Percentiles rank a stretch among this genome's conserved stretches.
phyloP scores from a whole-genome alignment of 2,113 vertebrate genomes.

The Chloropsis hardwickii region DNA sequence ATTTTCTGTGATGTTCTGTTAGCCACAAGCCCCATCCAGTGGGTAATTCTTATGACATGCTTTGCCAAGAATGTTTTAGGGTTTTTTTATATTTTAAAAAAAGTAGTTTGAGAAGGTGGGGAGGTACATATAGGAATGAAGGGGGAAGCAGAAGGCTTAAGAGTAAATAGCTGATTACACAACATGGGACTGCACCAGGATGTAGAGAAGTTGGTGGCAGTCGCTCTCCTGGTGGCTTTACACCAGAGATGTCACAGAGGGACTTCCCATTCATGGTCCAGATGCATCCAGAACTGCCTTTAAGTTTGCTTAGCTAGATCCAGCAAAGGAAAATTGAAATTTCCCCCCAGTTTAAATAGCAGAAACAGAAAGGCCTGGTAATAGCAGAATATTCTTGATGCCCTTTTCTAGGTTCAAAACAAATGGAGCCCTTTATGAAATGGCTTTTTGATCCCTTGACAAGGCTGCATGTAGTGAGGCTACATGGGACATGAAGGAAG shows the following conservation, averaged over 20 bases:
- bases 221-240: neutral
- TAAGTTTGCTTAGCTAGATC: neutral
- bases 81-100: neutral
- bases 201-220: neutral
- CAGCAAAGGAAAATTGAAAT: neutral
- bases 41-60: neutral
- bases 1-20: neutral
- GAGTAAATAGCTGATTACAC: neutral
- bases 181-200: neutral
- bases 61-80: neutral
- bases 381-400: neutral
- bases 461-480: fast-evolving
- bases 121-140: neutral
- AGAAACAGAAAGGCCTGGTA: neutral
- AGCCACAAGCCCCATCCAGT: neutral
- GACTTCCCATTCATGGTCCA: neutral
- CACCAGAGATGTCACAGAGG: neutral
- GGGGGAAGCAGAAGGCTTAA: neutral
- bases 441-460: neutral
- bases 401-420: neutral
- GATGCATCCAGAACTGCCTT: neutral
- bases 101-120: neutral
- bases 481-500: neutral
- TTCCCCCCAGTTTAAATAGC: neutral
- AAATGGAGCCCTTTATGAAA: neutral